Evolutionary conservation across 2,797 vertebrate species (phyloP).

Genomic region (Thripadectes ignobilis): DNA sequence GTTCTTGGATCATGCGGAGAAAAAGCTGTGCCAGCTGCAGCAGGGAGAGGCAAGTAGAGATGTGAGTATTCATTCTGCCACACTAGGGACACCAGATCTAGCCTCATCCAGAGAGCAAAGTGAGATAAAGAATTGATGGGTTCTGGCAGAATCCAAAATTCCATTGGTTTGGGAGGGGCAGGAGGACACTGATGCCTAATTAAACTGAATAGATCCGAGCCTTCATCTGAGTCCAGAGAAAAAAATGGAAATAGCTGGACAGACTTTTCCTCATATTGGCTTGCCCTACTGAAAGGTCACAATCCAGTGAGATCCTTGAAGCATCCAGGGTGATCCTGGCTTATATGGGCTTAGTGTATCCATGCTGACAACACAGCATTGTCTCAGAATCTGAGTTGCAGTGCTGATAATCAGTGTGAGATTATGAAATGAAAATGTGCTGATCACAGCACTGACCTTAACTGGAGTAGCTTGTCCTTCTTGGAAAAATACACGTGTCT

Average conservation of each 20-base stretch:
- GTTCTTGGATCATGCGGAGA: slow-evolving; percentile 73
- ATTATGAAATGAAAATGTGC: neutral
- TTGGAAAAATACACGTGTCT: neutral
- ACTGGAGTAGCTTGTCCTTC: neutral
- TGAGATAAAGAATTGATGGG: neutral
- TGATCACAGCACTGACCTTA: neutral
- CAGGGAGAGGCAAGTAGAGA: neutral
- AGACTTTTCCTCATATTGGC: neutral
- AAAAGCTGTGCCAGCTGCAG: slow-evolving; percentile 75
- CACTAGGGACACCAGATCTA: neutral
- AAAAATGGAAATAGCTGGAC: neutral
- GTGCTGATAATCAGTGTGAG: neutral
- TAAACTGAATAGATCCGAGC: neutral
- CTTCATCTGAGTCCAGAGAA: neutral
- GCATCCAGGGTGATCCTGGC: neutral
- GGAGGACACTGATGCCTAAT: neutral
- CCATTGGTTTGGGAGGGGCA: neutral
- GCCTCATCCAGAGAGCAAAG: neutral
- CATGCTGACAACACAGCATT: neutral
- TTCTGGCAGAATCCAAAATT: neutral
- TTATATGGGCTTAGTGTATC: neutral
- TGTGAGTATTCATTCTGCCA: neutral
- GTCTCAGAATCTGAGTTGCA: neutral
- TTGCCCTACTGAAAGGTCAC: neutral
- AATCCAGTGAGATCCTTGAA: neutral